Percentiles rank a stretch among this genome's conserved stretches.
phyloP scores from a whole-genome alignment of 2,888 invertebrate species.

The Standfussiana lucernea region DNA sequence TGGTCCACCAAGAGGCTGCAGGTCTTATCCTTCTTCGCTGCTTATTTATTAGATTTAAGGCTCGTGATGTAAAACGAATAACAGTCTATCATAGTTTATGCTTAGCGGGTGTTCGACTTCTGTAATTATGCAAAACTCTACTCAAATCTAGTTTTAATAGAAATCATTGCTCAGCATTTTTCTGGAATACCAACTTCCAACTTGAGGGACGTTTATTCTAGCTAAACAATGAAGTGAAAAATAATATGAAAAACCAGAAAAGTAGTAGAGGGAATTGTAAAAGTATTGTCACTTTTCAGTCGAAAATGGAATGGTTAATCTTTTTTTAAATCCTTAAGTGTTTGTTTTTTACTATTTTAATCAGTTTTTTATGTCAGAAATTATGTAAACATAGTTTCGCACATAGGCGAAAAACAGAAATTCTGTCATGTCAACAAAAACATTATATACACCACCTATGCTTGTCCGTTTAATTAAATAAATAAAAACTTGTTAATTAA shows the following conservation, averaged over 20 bases:
- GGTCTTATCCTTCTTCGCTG: neutral
- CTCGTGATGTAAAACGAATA: neutral
- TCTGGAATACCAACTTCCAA: neutral
- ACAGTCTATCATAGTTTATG: neutral
- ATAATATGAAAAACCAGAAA: neutral
- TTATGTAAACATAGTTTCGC: conserved; percentile 1
- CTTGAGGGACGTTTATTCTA: neutral
- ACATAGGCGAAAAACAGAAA: conserved; percentile 1
- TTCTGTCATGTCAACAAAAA: conserved; percentile 8
- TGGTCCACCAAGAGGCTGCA: neutral
- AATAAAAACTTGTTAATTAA: conserved; percentile 15
- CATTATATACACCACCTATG: neutral
- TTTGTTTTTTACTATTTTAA: neutral
- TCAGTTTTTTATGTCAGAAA: neutral
- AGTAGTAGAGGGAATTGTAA: neutral
- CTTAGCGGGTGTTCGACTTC: neutral
- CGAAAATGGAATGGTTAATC: neutral
- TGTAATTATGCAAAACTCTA: neutral
- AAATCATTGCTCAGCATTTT: neutral
- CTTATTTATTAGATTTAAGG: neutral
- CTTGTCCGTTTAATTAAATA: neutral
- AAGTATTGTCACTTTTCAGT: neutral
- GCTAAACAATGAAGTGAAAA: neutral
- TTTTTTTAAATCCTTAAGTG: neutral
- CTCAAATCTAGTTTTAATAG: conserved; percentile 1